A percentile compares a stretch with the other conserved stretches of the same genome.
Conservation (phyloP, 2,113 vertebrate species). For the Ginglymostoma cirratum region DNA sequence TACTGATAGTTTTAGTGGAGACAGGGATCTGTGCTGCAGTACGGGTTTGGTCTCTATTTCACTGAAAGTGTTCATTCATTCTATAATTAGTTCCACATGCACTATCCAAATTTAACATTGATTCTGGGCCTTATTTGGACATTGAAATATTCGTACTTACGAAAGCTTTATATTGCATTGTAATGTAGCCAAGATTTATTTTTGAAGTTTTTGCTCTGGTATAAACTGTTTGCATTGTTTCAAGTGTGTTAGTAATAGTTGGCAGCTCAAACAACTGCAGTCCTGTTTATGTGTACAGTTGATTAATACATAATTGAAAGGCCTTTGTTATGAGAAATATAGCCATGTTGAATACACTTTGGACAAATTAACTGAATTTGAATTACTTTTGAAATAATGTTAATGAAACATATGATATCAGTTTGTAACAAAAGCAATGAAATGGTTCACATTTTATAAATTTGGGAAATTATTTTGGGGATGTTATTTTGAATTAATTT, state of each 20-base stretch:
- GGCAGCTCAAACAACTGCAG: not conserved
- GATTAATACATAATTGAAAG: not conserved
- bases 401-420: not conserved
- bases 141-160: not conserved
- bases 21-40: not conserved
- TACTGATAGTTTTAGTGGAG: constrained; percentile 24
- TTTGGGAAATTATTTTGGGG: not conserved
- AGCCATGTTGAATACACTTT: not conserved
- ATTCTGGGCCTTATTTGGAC: constrained; percentile 28
- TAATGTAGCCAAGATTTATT: not conserved
- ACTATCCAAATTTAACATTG: not conserved
- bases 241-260: not conserved
- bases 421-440: not conserved
- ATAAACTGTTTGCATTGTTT: not conserved
- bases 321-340: not conserved
- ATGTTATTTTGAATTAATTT: not conserved
- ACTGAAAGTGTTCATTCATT: constrained; percentile 36
- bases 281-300: not conserved
- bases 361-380: not conserved
- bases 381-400: not conserved
- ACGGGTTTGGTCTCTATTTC: constrained; percentile 3
- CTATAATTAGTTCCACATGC: constrained; percentile 36
- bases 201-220: not conserved
- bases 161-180: constrained; percentile 24
- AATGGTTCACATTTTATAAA: not conserved